These are phyloP conservation scores for Sebastes trivittatus DNA, from an alignment of 2,797 vertebrate genomes.

Conservation along the genomic window DNA sequence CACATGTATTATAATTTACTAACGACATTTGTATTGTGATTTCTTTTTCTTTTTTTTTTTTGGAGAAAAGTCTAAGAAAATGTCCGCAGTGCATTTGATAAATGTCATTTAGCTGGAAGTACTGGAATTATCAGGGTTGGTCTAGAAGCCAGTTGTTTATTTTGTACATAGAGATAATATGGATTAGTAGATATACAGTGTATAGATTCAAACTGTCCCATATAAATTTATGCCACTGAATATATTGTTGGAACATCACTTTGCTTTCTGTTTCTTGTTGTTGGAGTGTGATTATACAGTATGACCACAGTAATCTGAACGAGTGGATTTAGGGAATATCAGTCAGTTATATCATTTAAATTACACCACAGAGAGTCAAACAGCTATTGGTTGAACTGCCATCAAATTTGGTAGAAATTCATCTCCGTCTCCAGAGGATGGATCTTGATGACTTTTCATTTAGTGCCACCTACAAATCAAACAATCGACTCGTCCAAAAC, in stretches of 20 bases:
- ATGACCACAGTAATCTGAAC: neutral
- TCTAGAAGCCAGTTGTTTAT: slow-evolving; percentile 64
- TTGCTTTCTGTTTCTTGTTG: slow-evolving; percentile 10
- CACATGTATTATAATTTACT: slow-evolving; percentile 30
- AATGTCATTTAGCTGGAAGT: slow-evolving; percentile 43
- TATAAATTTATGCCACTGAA: slow-evolving; percentile 59
- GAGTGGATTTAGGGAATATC: neutral
- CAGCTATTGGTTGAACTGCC: neutral
- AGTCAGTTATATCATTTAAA: neutral
- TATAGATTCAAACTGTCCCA: slow-evolving; percentile 43
- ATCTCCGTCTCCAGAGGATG: neutral
- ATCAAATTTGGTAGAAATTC: neutral
- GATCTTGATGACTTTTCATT: neutral
- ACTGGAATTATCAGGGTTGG: slow-evolving; percentile 45
- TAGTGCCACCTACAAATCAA: neutral
- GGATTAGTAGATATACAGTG: slow-evolving; percentile 34
- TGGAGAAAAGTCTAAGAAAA: neutral
- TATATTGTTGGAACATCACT: slow-evolving; percentile 48
- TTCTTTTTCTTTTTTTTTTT: slow-evolving; percentile 25
- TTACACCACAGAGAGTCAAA: neutral
- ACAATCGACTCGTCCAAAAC: neutral
- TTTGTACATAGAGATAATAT: slow-evolving; percentile 70
- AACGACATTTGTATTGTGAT: slow-evolving; percentile 13
- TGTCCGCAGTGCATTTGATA: slow-evolving; percentile 23
- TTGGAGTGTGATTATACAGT: neutral